Evolutionary conservation across 1,140 invertebrate genomes (phyloP), one percentile per base, ranked within the genome.

Genomic region (Polyergus mexicanus): DNA sequence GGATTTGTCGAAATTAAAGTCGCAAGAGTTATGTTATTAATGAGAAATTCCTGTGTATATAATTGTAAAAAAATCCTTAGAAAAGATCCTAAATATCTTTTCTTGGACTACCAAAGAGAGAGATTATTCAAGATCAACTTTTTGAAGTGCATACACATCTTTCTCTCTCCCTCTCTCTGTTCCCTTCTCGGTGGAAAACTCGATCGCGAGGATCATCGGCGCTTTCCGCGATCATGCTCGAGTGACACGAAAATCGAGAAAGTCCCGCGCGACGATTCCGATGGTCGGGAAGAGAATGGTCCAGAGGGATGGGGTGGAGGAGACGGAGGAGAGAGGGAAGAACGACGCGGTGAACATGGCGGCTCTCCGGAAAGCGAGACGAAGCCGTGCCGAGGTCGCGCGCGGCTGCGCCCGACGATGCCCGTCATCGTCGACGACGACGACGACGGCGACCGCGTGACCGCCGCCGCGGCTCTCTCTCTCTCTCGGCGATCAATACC

Each of bases 351-450:
- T 76, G 83, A 91, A 94, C 86, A 90, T 94, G 93, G 93, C 94
- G 94, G 62, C 44, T 94, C 44, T 94, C 92, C 91, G 65, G 65
- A 69, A 80, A 80, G 90, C 89, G 90, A 51, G 47, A 51, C 47
- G 47, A 92, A 92, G 92, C 92, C 90, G 92, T 68, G 76, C 91
- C 91, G 92, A 62, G 77, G 63, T 86, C 91, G 94, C 93, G 94
- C 94, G 94, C 94, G 94, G 85, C 66, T 93, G 94, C 94, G 94
- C 93, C 58, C 22, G 41, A 38, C 56, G 77, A 32, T 32, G 32
- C 32, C 75, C 54, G 75, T 86, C 88, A 44, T 8, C 54, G 51
- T 1, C 28, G 69, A 2, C 69, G 47, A 2, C 28, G 72, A 5
- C 22, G 54, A 32, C 11, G 71, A 13, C 13, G 72, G 72, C 22